Evolutionary conservation across 2,113 vertebrate species (phyloP), one percentile per base, ranked within the genome.

Genomic region (Genyomyrus donnyi): DNA sequence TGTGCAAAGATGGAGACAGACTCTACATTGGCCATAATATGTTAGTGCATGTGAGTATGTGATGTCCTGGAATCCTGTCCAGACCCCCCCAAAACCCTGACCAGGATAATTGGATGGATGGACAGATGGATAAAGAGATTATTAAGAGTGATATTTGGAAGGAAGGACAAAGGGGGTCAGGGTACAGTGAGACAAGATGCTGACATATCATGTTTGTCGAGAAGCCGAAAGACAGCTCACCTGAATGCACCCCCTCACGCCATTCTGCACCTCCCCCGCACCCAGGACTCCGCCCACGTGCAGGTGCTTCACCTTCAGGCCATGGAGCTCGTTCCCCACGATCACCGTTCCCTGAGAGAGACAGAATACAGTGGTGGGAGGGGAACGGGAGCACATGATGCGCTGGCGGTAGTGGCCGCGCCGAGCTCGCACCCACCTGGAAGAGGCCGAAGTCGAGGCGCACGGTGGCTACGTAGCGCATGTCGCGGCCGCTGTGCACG

Each of bases 181-280:
- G 5, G 27, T n/a, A 19, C 19, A n/a, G 31, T 46, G 74, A 83
- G 45, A 31, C 31, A 74, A 39, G 5, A 39, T 35, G 35, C 31
- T 3, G 66, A 17, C 70, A 39, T 15, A 11, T 19, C 31, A 35
- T 15, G 17, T 5, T 17, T 8, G 17, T 17, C 42, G 17, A 17
- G 10, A 24, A 53, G 49, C 0, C 17, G 48, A 42, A 42, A 39
- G 74, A 53, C 3, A 50, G 62, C 94, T 96, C 93, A 98, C 98
- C 97, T 99, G 98, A 94, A 99, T 97, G 92, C 98, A 99, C 92
- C 98, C 98, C 92, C 94, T 96, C 92, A 99, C 97, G 62, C 98
- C 98, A 1, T 95, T 97, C 93, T 97, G 97, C 92, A 96, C 96
- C 91, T 98, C 96, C 90, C 97, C 97, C 21, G 97, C 95, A 56